Conservation (phyloP, 1,140 invertebrate species). For the Lepidurus arcticus region DNA sequence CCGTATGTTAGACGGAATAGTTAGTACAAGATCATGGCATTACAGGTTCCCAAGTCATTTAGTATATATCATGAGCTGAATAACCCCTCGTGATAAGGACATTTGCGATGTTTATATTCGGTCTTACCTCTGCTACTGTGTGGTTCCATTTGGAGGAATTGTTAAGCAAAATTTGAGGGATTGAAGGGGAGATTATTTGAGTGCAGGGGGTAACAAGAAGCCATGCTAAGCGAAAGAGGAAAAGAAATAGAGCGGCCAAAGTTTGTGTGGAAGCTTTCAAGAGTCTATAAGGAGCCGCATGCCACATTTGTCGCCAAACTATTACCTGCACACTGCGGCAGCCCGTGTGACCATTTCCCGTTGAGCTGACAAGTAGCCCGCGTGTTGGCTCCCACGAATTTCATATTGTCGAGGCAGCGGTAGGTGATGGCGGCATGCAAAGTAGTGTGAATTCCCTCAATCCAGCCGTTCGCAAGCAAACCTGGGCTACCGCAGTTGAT, state of each 20-base stretch:
- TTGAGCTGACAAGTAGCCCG: conserved; percentile 81
- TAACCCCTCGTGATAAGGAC: too few relatives aligned
- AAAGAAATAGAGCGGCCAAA: neutral
- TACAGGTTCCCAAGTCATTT: too few relatives aligned
- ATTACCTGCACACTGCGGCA: conserved; percentile 72
- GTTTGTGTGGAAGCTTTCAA: neutral
- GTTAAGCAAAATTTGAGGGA: neutral
- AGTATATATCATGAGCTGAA: too few relatives aligned
- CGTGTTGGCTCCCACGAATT: conserved; percentile 76
- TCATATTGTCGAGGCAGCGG: conserved; percentile 87
- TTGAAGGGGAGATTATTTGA: neutral
- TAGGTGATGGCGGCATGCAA: conserved; percentile 88
- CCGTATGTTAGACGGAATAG: conserved; percentile 24
- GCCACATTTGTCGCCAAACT: neutral
- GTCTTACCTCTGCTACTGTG: too few relatives aligned
- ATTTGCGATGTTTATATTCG: too few relatives aligned
- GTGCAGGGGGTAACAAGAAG: conserved; percentile 35
- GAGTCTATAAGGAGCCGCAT: neutral
- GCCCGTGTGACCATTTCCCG: conserved; percentile 73
- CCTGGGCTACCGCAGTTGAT: conserved; percentile 91
- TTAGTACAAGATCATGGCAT: conserved; percentile 33
- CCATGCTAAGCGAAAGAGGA: conserved; percentile 34
- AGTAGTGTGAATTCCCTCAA: conserved; percentile 86
- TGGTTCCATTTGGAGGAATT: neutral
- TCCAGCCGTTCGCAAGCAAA: conserved; percentile 86